Percentiles rank a stretch among this genome's conserved stretches.
These are phyloP conservation scores for Sebastes matsubarae DNA, from an alignment of 2,797 vertebrate genomes.

Conservation along the genomic window DNA sequence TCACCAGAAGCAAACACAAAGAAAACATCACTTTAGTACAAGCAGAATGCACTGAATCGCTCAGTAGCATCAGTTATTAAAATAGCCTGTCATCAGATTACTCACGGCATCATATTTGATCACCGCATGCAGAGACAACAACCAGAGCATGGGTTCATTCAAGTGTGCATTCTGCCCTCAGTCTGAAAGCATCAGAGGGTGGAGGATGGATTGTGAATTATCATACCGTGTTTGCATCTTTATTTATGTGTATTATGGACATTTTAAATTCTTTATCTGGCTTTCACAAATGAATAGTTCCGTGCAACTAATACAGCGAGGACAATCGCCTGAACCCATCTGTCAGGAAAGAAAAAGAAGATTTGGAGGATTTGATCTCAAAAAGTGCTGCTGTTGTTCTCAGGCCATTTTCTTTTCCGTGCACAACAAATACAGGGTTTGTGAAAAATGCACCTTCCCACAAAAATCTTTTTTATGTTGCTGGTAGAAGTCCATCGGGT, in stretches of 20 bases:
- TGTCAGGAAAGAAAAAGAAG: not conserved
- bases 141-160: not conserved
- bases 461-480: not conserved
- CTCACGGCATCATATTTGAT: not conserved
- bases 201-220: not conserved
- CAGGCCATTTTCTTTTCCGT: not conserved
- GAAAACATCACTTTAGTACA: not conserved
- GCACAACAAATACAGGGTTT: conserved; percentile 3
- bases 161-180: not conserved
- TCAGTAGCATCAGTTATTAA: not conserved
- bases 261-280: not conserved
- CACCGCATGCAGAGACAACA: not conserved
- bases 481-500: not conserved
- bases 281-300: conserved; percentile 10
- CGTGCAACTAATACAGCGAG: not conserved
- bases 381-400: not conserved
- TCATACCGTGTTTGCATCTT: conserved; percentile 5
- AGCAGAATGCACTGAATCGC: not conserved
- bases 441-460: not conserved
- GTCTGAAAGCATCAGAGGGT: not conserved
- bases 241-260: not conserved
- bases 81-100: not conserved
- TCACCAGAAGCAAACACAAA: not conserved
- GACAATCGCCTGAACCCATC: not conserved
- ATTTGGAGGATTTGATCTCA: not conserved